Percentiles rank a stretch among this genome's conserved stretches.
These are phyloP conservation scores for Poeciliopsis infans DNA, from an alignment of 2,797 vertebrate species.

Conservation along the genomic window DNA sequence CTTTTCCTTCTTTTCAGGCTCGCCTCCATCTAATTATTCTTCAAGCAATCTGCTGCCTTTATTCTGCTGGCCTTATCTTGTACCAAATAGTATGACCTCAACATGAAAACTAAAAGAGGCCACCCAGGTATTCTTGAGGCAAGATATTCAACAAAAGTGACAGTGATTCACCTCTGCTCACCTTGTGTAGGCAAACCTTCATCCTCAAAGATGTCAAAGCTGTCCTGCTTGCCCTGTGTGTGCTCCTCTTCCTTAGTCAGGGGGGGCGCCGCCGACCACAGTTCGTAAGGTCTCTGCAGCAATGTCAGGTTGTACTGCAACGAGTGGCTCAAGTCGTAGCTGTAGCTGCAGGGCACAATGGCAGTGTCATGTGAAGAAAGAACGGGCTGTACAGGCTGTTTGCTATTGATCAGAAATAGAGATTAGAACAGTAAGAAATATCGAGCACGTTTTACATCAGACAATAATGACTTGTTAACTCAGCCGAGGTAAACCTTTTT, in stretches of 20 bases:
- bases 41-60: background rate
- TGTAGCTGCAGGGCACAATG: conserved; percentile 84
- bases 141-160: background rate
- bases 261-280: conserved; percentile 56
- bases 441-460: background rate
- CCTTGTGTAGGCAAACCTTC: conserved; percentile 92
- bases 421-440: background rate
- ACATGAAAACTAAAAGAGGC: background rate
- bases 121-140: background rate
- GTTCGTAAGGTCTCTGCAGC: conserved; percentile 87
- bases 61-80: background rate
- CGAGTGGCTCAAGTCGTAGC: conserved; percentile 97
- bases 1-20: background rate
- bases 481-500: background rate
- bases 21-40: background rate
- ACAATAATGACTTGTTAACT: background rate
- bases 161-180: conserved; percentile 26
- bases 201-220: conserved; percentile 99
- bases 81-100: background rate
- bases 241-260: conserved; percentile 79
- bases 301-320: conserved; percentile 96
- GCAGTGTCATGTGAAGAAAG: conserved; percentile 16
- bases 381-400: conserved; percentile 17
- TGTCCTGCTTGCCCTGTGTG: conserved; percentile 84
- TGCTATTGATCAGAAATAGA: conserved; percentile 2